Percentiles rank a stretch among this genome's conserved stretches.
These are phyloP conservation scores for Caenorhabditis uteleia DNA, from an alignment of 2,888 invertebrate species.

Conservation along the genomic window DNA sequence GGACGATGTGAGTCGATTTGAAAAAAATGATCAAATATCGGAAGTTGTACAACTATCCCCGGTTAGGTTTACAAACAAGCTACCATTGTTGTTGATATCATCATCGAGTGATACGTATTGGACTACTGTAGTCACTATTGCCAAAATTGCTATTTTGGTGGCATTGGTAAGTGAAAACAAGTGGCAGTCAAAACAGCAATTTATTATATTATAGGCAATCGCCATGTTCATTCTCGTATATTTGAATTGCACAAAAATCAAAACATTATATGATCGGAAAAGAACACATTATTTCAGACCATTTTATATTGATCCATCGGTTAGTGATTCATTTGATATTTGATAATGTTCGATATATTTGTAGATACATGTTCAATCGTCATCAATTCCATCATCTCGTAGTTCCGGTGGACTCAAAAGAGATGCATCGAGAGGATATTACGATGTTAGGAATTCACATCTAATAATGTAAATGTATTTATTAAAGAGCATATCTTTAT, in stretches of 20 bases:
- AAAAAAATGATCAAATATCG: slow-evolving; percentile 25
- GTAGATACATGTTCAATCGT: too few species aligned
- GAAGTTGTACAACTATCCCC: slow-evolving; percentile 40
- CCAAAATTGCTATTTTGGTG: slow-evolving; percentile 45
- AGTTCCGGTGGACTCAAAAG: slow-evolving; percentile 22
- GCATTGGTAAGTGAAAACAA: slow-evolving; percentile 22
- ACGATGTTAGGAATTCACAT: slow-evolving; percentile 31
- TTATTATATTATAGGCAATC: slow-evolving; percentile 29
- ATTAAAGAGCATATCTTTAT: too few species aligned
- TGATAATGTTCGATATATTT: too few species aligned
- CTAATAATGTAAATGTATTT: slow-evolving; percentile 22
- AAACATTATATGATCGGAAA: slow-evolving; percentile 51
- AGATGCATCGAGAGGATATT: slow-evolving; percentile 32
- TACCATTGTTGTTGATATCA: slow-evolving; percentile 6
- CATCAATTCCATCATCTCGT: too few species aligned
- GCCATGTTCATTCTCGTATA: slow-evolving; percentile 54
- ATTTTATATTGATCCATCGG: slow-evolving; percentile 48
- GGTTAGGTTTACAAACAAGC: slow-evolving; percentile 42
- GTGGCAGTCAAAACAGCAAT: too few species aligned
- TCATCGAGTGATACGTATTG: slow-evolving; percentile 25
- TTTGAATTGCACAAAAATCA: slow-evolving; percentile 55
- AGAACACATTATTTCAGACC: slow-evolving; percentile 56
- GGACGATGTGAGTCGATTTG: slow-evolving; percentile 35
- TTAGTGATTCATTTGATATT: slow-evolving; percentile 6
- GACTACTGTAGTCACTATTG: slow-evolving; percentile 43